phyloP scores from a whole-genome alignment of 2,888 invertebrate species.

The Agriopis leucophaearia region DNA sequence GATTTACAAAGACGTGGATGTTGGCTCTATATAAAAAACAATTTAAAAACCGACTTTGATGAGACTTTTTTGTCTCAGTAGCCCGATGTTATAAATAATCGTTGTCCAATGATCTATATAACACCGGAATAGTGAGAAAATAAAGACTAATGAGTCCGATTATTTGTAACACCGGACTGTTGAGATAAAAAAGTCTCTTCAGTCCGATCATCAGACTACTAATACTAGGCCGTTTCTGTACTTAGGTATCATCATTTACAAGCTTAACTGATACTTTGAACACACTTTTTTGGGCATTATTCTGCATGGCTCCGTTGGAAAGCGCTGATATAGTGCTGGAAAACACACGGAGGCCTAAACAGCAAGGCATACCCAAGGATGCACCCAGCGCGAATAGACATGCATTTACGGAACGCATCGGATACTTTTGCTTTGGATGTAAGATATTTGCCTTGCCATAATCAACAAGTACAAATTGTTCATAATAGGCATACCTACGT shows the following conservation, averaged over 20 bases:
- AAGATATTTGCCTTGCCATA: slow-evolving; percentile 42
- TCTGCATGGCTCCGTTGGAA: slow-evolving; percentile 89
- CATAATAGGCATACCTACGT: too few relatives aligned
- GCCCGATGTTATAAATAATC: too few relatives aligned
- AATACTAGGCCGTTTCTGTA: too few relatives aligned
- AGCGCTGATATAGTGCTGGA: slow-evolving; percentile 89
- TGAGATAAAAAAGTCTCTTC: too few relatives aligned
- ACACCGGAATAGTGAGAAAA: too few relatives aligned
- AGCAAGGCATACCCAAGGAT: slow-evolving; percentile 46
- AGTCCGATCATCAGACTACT: too few relatives aligned
- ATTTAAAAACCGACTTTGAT: background rate
- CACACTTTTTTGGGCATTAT: slow-evolving; percentile 90
- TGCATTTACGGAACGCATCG: slow-evolving; percentile 88
- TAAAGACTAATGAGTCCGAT: too few relatives aligned
- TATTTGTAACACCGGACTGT: too few relatives aligned
- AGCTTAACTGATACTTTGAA: slow-evolving; percentile 86
- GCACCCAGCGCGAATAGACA: slow-evolving; percentile 83
- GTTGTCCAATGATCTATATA: too few relatives aligned
- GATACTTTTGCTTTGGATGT: slow-evolving; percentile 89
- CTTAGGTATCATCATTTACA: slow-evolving; percentile 86
- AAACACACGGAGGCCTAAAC: slow-evolving; percentile 71
- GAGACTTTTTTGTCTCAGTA: too few relatives aligned
- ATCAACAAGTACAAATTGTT: background rate
- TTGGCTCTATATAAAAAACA: too few relatives aligned
- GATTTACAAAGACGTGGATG: too few relatives aligned